Evolutionary conservation across 2,113 vertebrate genomes (phyloP).

Genomic region (Procavia capensis): DNA sequence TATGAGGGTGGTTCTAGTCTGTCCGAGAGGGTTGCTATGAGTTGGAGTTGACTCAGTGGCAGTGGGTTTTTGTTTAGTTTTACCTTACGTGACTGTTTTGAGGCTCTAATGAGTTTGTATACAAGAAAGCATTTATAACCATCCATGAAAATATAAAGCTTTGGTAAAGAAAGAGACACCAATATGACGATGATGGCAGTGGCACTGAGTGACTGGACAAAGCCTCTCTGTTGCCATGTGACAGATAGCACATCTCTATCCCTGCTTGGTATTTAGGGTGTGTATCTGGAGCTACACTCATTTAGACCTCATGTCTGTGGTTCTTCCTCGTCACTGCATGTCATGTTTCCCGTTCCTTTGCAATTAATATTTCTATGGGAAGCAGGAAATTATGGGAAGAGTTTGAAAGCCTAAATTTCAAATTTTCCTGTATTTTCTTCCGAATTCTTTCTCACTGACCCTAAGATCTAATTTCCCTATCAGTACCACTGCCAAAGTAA

Average conservation of each 20-base stretch:
- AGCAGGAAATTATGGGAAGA: background rate
- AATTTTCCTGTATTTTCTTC: constrained; percentile 59
- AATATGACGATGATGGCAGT: background rate
- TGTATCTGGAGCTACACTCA: fast-evolving
- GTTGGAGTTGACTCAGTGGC: no score
- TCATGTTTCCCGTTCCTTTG: background rate
- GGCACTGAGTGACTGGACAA: background rate
- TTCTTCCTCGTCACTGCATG: background rate
- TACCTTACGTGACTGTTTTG: no score
- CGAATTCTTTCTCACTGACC: constrained; percentile 63
- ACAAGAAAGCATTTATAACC: background rate
- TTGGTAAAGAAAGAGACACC: background rate
- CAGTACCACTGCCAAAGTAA: constrained; percentile 17
- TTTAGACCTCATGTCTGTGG: background rate
- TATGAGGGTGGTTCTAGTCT: no score
- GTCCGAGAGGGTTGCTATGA: no score
- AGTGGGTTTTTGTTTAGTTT: no score
- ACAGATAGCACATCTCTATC: background rate
- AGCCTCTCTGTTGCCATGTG: background rate
- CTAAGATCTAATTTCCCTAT: constrained; percentile 62
- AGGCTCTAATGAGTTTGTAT: background rate
- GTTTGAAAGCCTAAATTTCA: background rate
- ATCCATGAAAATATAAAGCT: background rate
- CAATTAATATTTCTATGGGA: constrained; percentile 22
- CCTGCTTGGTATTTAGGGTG: background rate